Base-by-base conservation (phyloP, 2,888 invertebrate genomes). In the Rhamnusium bicolor region DNA sequence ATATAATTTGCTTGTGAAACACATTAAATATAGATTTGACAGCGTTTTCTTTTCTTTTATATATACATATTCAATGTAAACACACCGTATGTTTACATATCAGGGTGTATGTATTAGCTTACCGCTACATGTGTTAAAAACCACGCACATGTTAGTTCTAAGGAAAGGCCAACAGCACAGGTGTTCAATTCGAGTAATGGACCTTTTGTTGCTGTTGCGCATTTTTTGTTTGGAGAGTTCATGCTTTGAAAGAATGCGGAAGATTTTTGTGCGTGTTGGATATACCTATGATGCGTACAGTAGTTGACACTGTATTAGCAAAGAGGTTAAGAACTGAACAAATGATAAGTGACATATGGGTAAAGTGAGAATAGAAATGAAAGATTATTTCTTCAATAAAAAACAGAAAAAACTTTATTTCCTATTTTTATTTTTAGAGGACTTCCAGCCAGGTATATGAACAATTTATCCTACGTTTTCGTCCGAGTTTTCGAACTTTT, bases 151-250 rank as follows among this genome's bases (percentile, higher is more conserved):
- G 49, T 63, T 29, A 46, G 62, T 4, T 16, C 29, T 14, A 16
- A 58, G 29, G 32, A 58, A 58, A 58, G 12, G 58, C 58, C 24
- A 12, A 19, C 46, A 14, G 65, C 53, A 4, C 65, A 65, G 65
- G 65, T 65, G 65, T 29, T 53, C 65, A 47, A 47, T 65, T n/a
- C 40, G 14, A 46, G 65, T n/a, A 27, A 49, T 65, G 29, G 49
- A 40, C 40, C 21, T 53, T 51, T 19, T 53, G 19, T 53, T 32
- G 53, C 5, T n/a, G n/a, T n/a, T n/a, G 53, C 18, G 7, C n/a
- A 16, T 40, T 53, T 51, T 51, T 65, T 53, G 24, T n/a, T 61
- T 14, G n/a, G 3, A 27, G 51, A 27, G 51, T 53, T 3, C 29
- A 65, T 18, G 65, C 18, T 29, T 49, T 51, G 10, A 12, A 32